Percentiles rank a stretch among this genome's conserved stretches.
These are phyloP conservation scores for Zonotrichia leucophrys DNA, from an alignment of 2,113 vertebrate species.

Conservation along the genomic window DNA sequence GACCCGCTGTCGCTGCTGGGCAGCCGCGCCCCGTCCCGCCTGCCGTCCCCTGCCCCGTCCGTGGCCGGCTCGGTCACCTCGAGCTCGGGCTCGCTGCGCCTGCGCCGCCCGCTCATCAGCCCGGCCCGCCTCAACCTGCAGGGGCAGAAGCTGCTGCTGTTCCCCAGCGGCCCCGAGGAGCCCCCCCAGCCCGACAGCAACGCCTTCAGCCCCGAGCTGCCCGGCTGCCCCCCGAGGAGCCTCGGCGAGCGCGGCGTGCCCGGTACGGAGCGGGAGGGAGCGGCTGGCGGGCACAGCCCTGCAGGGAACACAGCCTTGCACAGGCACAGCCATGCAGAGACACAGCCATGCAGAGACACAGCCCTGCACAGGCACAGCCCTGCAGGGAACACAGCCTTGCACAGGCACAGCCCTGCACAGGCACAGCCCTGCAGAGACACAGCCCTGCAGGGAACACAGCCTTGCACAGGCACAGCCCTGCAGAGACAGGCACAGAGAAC, in stretches of 20 bases:
- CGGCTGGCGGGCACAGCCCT: too few relatives aligned
- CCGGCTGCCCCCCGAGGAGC: not conserved
- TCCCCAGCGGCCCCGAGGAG: constrained; percentile 70
- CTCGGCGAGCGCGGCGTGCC: not conserved
- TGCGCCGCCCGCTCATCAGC: constrained; percentile 92
- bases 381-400: too few relatives aligned
- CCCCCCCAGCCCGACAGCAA: constrained; percentile 68
- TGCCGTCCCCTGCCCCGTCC: constrained; percentile 86
- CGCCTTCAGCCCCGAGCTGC: constrained; percentile 60
- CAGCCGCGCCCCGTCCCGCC: constrained; percentile 81
- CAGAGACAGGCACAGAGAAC: too few relatives aligned
- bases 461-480: too few relatives aligned
- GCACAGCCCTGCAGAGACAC: too few relatives aligned
- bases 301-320: not conserved
- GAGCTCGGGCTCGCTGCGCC: constrained; percentile 83
- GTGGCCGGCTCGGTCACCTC: constrained; percentile 87
- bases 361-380: not conserved
- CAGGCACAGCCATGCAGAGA: too few relatives aligned
- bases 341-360: not conserved
- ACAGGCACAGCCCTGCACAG: too few relatives aligned
- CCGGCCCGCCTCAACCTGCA: constrained; percentile 90
- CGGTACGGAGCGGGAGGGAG: not conserved
- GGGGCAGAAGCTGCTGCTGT: constrained; percentile 85
- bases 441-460: too few relatives aligned
- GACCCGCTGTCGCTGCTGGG: constrained; percentile 88